Percentiles rank a stretch among this genome's conserved stretches.
Conservation (phyloP, 1,140 invertebrate genomes). For the Calephelis virginiensis region DNA sequence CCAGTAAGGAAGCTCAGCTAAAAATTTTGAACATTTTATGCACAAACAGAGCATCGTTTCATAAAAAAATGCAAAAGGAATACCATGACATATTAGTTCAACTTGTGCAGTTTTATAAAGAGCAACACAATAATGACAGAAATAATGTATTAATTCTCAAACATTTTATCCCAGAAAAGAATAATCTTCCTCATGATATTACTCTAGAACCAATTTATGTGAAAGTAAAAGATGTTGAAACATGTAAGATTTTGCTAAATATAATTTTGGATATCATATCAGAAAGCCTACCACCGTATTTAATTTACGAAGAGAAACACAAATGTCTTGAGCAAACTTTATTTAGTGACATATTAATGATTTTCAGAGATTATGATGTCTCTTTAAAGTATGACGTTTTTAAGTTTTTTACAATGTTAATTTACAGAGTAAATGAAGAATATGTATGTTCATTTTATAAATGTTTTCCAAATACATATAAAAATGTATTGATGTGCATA, state of each 20-base stretch:
- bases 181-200: conserved; percentile 66
- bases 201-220: conserved; percentile 73
- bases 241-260: conserved; percentile 59
- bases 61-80: conserved; percentile 66
- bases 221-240: conserved; percentile 48
- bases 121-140: conserved; percentile 35
- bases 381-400: conserved; percentile 60
- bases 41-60: conserved; percentile 72
- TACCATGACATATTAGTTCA: conserved; percentile 66
- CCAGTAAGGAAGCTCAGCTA: conserved; percentile 75
- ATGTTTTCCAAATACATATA: conserved; percentile 41
- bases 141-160: conserved; percentile 43
- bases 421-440: conserved; percentile 46
- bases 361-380: conserved; percentile 58
- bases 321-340: conserved; percentile 32
- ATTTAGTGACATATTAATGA: conserved; percentile 46
- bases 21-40: conserved; percentile 76
- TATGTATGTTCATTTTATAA: conserved; percentile 40
- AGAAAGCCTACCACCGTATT: conserved; percentile 48
- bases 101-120: conserved; percentile 67
- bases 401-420: conserved; percentile 62
- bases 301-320: conserved; percentile 39
- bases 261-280: conserved; percentile 52
- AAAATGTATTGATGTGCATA: conserved; percentile 41
- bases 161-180: conserved; percentile 67